Base-by-base conservation (phyloP, 2,797 vertebrate genomes). In the Dipus sagitta region DNA sequence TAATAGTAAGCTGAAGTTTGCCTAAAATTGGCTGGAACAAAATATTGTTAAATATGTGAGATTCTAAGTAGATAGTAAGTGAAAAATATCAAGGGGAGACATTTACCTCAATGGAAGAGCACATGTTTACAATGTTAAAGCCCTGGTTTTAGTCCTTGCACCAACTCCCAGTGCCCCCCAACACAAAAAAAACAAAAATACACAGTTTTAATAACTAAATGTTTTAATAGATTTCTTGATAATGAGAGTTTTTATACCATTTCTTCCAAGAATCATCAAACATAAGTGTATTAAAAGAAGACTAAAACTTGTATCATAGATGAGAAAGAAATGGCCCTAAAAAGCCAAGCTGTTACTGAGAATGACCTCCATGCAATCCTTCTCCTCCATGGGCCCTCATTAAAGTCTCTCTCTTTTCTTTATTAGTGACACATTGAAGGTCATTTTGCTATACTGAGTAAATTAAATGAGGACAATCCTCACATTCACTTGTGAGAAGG, bases 241-340 rank as follows among this genome's bases (percentile, higher is more conserved):
- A 94, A 42, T 64, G 11, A 88, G 30, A 60, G 30, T 64, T 52
- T 70, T 84, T 95, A 65, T 17, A 88, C 26, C 15, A 47, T 88
- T 28, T 92, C 30, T 60, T 81, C 28, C 17, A 89, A 91, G 17
- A 72, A 74, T 75, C 52, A 82, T 30, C 60, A 87, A 64, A 81
- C 70, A 10, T 52, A 85, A 76, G 24, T 90, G 58, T 76, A 87
- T 82, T 90, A 90, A 86, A 94, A 88, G 65, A 87, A 92, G 92
- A 0, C 72, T 87, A 90, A 89, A 93, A 92, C 54, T 83, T 95
- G 17, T 75, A 91, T 86, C 11, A 20, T 70, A 74, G 23, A 77
- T 52, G 21, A 84, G 34, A 80, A 96, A 89, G 30, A 92, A 95
- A 86, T 71, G 17, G 30, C 17, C 79, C 30, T 90, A 54, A 82